Evolutionary conservation across 2,113 vertebrate genomes (phyloP), one percentile per base, ranked within the genome.

Genomic region (Abramis brama): DNA sequence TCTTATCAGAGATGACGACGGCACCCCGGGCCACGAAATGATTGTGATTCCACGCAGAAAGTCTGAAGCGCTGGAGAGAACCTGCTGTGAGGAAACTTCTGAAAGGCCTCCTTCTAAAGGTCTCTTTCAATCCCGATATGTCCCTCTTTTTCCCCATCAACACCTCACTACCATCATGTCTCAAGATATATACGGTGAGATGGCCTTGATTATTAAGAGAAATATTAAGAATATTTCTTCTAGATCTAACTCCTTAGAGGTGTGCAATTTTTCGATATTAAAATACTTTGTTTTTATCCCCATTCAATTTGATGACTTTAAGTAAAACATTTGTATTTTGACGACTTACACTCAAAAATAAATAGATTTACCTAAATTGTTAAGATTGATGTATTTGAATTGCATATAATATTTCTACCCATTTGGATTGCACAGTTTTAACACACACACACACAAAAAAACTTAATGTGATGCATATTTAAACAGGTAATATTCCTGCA

Each of bases 11-110:
- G 23, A 60, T n/a, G 73, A 59, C 30, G 17, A 52, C 17, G 47
- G 71, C 19, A 5, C 45, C 59, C 50, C 43, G 21, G 33, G 27
- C 43, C 70, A 59, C 5, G 19, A 66, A 70, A 82, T 36, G 17
- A 74, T 59, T 84, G 75, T 39, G 64, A 83, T 47, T 81, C 66
- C 4, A 27, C 4, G 80, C 27, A 64, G 66, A 77, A 76, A 55
- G 50, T 21, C 75, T 55, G 50, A 76, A 76, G 25, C 25, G 11
- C 25, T 66, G 62, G 62, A 66, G n/a, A 55, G 2, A 55, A 5
- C 60, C 79, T 66, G 64, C 74, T 50, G 36, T 19, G 25, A 77
- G 50, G 25, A 55, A 39, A 27, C 25, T 8, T 50, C 47, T 77
- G 7, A 10, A 70, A 55, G 50, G 17, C 17, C 8, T 77, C 0